Percentiles rank a stretch among this genome's conserved stretches.
Conservation (phyloP, 2,113 vertebrate species). For the Cromileptes altivelis region DNA sequence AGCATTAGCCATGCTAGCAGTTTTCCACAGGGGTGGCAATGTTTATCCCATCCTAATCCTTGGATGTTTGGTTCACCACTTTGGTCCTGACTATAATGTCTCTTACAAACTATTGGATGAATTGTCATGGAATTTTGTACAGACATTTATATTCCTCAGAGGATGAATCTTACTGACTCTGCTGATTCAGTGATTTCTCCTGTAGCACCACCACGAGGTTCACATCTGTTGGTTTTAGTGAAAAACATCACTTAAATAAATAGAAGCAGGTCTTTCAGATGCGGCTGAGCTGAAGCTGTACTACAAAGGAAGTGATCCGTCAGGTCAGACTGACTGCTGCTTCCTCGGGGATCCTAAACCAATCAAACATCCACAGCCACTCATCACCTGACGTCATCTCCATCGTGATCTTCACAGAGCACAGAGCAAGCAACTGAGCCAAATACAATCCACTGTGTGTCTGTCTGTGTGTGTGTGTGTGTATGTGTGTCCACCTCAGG, state of each 20-base stretch:
- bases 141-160: neutral
- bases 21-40: too few relatives aligned
- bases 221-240: neutral
- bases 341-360: slow-evolving; percentile 39
- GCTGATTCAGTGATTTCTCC: neutral
- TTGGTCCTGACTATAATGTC: neutral
- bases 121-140: neutral
- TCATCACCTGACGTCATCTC: slow-evolving; percentile 48
- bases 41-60: neutral
- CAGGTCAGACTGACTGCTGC: slow-evolving; percentile 29
- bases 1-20: neutral
- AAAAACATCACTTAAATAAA: neutral
- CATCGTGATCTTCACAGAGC: slow-evolving; percentile 15
- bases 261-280: neutral
- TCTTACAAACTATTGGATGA: neutral
- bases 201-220: neutral
- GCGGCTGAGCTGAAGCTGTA: slow-evolving; percentile 15
- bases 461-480: slow-evolving; percentile 4
- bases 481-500: neutral
- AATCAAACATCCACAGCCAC: slow-evolving; percentile 21
- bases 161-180: neutral
- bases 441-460: slow-evolving; percentile 13
- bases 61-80: neutral
- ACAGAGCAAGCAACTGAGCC: neutral
- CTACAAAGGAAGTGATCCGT: slow-evolving; percentile 41